A percentile compares a stretch with the other conserved stretches of the same genome.
phyloP scores from a whole-genome alignment of 2,113 vertebrate species.

The Chlamydotis undulata region DNA sequence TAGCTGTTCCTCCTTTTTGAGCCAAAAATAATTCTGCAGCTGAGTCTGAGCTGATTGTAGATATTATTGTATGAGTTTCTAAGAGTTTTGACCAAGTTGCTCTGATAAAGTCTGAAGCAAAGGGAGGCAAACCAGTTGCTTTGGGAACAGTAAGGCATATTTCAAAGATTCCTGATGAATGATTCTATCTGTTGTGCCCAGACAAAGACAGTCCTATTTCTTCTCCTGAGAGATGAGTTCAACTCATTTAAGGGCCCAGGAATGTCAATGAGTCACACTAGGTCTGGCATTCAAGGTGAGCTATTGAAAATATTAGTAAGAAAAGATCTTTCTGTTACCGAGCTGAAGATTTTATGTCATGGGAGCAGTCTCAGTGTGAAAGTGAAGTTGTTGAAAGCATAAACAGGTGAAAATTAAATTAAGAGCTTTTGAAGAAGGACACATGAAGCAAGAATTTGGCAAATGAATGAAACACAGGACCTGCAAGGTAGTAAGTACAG shows the following conservation, averaged over 20 bases:
- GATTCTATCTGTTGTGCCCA: constrained; percentile 42
- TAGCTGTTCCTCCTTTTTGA: not conserved
- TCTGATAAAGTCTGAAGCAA: constrained; percentile 50
- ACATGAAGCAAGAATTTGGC: not conserved
- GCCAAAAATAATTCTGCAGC: constrained; percentile 60
- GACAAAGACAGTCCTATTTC: constrained; percentile 41
- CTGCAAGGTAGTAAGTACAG: not conserved
- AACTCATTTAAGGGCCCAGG: constrained; percentile 30
- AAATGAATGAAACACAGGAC: not conserved
- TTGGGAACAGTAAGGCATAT: constrained; percentile 39
- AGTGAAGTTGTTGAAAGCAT: not conserved
- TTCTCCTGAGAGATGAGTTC: constrained; percentile 58
- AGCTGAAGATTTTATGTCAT: constrained; percentile 28
- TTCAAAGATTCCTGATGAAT: constrained; percentile 50
- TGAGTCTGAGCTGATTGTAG: constrained; percentile 38
- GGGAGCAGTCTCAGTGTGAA: not conserved
- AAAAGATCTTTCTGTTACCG: constrained; percentile 18
- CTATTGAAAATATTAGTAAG: constrained; percentile 20
- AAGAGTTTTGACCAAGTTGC: constrained; percentile 37
- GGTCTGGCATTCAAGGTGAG: constrained; percentile 31
- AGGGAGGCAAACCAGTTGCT: constrained; percentile 23
- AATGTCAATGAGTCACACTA: constrained; percentile 40
- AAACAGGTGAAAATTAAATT: constrained; percentile 59
- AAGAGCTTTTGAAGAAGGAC: constrained; percentile 31
- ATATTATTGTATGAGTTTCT: constrained; percentile 36